Base-by-base conservation (phyloP, 2,113 vertebrate genomes). In the Sylvietta virens region DNA sequence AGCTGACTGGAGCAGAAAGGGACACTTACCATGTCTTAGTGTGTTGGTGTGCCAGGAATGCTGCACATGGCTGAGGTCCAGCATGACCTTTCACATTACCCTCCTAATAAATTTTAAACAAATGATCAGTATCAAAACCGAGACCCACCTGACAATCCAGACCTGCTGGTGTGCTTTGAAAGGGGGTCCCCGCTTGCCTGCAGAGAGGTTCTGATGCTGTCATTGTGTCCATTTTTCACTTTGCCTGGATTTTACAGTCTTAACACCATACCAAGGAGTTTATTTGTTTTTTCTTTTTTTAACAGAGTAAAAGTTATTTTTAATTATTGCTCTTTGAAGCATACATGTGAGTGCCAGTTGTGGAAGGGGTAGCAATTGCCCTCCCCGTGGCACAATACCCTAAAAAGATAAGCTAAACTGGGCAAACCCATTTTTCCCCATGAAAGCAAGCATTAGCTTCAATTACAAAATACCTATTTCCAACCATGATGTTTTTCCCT, bases 51-150 rank as follows among this genome's bases (percentile, higher is more conserved):
- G 50, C 71, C 53, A 64, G 57, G 21, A 67, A 30, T 2, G 33
- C 60, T 58, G 71, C 39, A 33, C 8, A 0, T 9, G 70, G 37
- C 62, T 23, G 21, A 16, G 3, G 37, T 13, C n/a, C 47, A 40
- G 39, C 10, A 20, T 12, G 57, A 65, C 13, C 24, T 31, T 53
- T n/a, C 27, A 14, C 27, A 2, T 10, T 4, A 35, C 37, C 2
- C 8, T 40, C 8, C 11, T 7, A 40, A 54, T 7, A 50, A 31
- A 54, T 7, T 4, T 2, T 6, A 18, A 71, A 67, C 44, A 50
- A 66, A 60, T 6, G 3, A 50, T 51, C 22, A 44, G 24, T 10
- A 65, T 19, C 30, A 69, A 71, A 81, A 65, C 9, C 0, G 0
- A 58, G 69, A 66, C 69, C 13, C 23, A 87, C 51, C 61, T 81